Base-by-base conservation (phyloP, 1,140 invertebrate genomes). In the Neodiprion fabricii region DNA sequence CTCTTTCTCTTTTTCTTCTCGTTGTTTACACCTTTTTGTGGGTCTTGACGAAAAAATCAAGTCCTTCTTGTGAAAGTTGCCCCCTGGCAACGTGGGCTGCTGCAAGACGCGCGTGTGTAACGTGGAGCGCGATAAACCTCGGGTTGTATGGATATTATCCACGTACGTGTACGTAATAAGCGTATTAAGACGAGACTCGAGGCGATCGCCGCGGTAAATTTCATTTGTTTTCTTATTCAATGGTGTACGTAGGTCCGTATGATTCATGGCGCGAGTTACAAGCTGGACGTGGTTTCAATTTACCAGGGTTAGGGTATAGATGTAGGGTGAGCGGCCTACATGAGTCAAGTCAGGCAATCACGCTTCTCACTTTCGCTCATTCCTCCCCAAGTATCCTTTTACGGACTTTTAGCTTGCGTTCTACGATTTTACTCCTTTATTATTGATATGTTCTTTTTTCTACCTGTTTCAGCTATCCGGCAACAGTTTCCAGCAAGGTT, bases 11-110 rank as follows among this genome's bases (percentile, higher is more conserved):
- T 17, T 61, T 17, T 61, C 53, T 61, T 61, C 9, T 61, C n/a
- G 53, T 61, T 61, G 11, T 61, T 61, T 61, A 14, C n/a, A 14
- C 53, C 53, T 61, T 8, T 9, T 61, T 61, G 53, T 61, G 53
- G 53, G 53, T 61, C 53, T 61, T 14, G n/a, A 61, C 68, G 75
- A 75, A 81, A 79, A 78, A 77, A 78, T 72, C 76, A 79, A 75
- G 77, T 80, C 81, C 75, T 74, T 40, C 28, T 40, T 71, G 84
- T 82, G 84, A 85, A 85, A 85, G 84, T 85, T 84, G 84, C 81
- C 82, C 81, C 74, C 76, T 48, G 48, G 70, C 67, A 7, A 47
- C 21, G 40, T 12, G 67, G 53, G 53, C 53, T 61, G 11, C 53
- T 61, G 53, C 53, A 14, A 61, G 11, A 61, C 53, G n/a, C 53